A percentile compares a stretch with the other conserved stretches of the same genome.
phyloP scores from a whole-genome alignment of 30 jellyfish, hydroid and myxozoan genomes.

The Aurelia aurita region DNA sequence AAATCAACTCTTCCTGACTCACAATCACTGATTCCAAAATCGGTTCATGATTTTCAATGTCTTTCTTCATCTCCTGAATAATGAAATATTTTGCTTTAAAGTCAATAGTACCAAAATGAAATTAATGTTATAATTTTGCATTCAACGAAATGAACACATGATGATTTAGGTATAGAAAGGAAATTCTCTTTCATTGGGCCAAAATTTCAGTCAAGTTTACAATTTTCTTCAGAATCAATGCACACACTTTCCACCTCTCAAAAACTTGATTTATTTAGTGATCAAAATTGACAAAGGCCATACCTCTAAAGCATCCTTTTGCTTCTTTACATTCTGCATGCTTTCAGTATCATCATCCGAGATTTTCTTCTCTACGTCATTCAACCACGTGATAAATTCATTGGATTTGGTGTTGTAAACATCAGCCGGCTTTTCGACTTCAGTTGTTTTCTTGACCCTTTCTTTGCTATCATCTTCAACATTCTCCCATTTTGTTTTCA shows the following conservation, averaged over 20 bases:
- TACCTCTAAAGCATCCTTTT: conserved; percentile 62
- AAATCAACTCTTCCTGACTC: conserved; percentile 40
- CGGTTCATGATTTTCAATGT: conserved; percentile 56
- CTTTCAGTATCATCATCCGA: conserved; percentile 33
- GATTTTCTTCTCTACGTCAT: conserved; percentile 49
- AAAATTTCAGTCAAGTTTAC: no score
- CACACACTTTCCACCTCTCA: no score
- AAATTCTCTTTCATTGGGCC: no score
- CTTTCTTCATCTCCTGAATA: conserved; percentile 57
- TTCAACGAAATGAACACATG: no score
- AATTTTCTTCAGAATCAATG: no score
- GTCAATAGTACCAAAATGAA: no score
- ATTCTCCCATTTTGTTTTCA: conserved; percentile 62
- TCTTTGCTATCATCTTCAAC: conserved; percentile 32
- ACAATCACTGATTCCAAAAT: conserved; percentile 52
- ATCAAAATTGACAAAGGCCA: background rate
- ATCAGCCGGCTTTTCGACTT: conserved; percentile 65
- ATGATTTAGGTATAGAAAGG: no score
- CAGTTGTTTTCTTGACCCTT: conserved; percentile 37
- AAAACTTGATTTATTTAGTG: no score
- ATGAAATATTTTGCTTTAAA: background rate
- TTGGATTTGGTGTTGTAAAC: conserved; percentile 22
- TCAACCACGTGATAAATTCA: conserved; percentile 64
- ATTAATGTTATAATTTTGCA: background rate
- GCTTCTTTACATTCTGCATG: conserved; percentile 10